phyloP scores from a whole-genome alignment of 2,113 vertebrate genomes.

The Corvus hawaiiensis region DNA sequence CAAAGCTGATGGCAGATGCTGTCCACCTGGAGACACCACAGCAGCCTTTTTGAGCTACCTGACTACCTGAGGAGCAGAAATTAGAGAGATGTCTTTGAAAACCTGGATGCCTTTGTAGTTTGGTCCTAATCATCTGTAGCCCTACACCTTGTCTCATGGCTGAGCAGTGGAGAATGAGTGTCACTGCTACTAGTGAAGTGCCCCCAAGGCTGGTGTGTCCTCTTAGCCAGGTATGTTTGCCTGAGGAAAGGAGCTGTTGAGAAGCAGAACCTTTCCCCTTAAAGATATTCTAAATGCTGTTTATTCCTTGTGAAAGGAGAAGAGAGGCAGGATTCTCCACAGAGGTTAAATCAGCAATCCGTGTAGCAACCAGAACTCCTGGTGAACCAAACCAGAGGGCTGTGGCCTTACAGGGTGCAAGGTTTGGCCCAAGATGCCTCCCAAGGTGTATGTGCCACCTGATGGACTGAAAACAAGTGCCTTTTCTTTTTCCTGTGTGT shows the following conservation, averaged over 20 bases:
- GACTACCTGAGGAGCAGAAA: neutral
- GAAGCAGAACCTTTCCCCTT: neutral
- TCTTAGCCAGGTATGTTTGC: neutral
- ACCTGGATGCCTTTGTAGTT: neutral
- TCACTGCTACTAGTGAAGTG: neutral
- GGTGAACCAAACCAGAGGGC: neutral
- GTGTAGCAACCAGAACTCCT: neutral
- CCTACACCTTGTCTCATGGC: accelerated
- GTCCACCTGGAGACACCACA: neutral
- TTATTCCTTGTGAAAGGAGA: neutral
- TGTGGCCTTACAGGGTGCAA: neutral
- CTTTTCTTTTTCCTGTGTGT: accelerated
- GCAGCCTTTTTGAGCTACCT: neutral
- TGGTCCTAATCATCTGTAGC: neutral
- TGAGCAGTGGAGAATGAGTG: neutral
- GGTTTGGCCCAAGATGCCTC: neutral
- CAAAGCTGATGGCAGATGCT: neutral
- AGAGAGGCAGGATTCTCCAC: neutral
- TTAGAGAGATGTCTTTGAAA: neutral
- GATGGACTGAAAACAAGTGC: neutral
- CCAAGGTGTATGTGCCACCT: neutral
- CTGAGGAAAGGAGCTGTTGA: neutral
- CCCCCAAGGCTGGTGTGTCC: neutral
- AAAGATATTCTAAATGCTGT: neutral
- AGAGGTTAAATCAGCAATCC: neutral